phyloP scores from a whole-genome alignment of 2,797 vertebrate genomes.

The Enteromius paludinosus region DNA sequence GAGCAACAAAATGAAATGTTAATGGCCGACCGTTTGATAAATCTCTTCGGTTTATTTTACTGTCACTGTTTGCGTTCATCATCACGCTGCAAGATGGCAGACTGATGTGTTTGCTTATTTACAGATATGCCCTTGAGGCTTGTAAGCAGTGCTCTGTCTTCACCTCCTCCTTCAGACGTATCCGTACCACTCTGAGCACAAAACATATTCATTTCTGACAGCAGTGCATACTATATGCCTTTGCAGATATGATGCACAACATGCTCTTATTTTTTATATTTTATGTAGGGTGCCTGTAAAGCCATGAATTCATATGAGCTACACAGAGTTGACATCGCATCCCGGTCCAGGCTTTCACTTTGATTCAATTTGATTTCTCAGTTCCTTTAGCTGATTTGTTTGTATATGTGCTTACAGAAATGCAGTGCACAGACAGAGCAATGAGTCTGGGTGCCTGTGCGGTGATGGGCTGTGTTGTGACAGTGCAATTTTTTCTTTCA shows the following conservation, averaged over 20 bases:
- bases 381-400: slow-evolving; percentile 3
- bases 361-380: neutral
- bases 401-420: slow-evolving; percentile 14
- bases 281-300: neutral
- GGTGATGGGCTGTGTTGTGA: slow-evolving; percentile 47
- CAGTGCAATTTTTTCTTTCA: slow-evolving; percentile 30
- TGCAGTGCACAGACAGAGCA: neutral
- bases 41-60: slow-evolving; percentile 51
- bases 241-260: slow-evolving; percentile 11
- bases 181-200: slow-evolving; percentile 25
- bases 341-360: neutral
- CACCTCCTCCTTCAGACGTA: neutral
- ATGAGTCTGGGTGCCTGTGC: neutral
- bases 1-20: slow-evolving; percentile 43
- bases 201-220: slow-evolving; percentile 28
- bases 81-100: slow-evolving; percentile 58
- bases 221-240: neutral
- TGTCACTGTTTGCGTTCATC: slow-evolving; percentile 58
- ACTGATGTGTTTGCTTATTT: slow-evolving; percentile 59
- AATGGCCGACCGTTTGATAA: slow-evolving; percentile 40
- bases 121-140: slow-evolving; percentile 56
- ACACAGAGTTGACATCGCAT: neutral
- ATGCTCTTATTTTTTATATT: neutral
- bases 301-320: neutral
- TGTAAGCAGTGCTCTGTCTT: slow-evolving; percentile 36